These are phyloP conservation scores for Pipra filicauda DNA, from an alignment of 2,113 vertebrate genomes.

Conservation along the genomic window DNA sequence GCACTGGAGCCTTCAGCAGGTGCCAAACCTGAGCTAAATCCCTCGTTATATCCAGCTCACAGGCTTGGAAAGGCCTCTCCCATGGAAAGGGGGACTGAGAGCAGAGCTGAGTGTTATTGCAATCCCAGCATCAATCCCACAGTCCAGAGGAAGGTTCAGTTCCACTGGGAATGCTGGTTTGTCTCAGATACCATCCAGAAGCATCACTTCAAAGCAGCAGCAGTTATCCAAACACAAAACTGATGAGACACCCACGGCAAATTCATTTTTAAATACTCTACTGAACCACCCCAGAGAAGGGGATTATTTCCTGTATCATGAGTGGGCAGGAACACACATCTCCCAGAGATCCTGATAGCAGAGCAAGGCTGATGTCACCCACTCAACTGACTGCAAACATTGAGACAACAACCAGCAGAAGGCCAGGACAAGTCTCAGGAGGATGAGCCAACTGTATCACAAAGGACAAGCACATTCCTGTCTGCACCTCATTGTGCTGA, in stretches of 20 bases:
- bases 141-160: not conserved
- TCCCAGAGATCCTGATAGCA: not conserved
- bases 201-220: not conserved
- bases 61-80: not conserved
- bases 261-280: not conserved
- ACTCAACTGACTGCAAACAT: not conserved
- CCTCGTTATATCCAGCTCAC: too few species aligned
- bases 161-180: fast-evolving
- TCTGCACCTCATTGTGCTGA: not conserved
- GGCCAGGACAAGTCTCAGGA: not conserved
- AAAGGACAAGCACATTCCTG: not conserved
- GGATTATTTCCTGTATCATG: fast-evolving
- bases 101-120: not conserved
- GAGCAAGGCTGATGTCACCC: not conserved
- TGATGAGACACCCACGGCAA: not conserved
- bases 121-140: not conserved
- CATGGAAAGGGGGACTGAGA: not conserved
- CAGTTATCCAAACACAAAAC: not conserved
- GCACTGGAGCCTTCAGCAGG: not conserved
- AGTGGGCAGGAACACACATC: not conserved
- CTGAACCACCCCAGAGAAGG: not conserved
- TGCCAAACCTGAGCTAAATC: not conserved
- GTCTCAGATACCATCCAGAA: not conserved
- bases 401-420: not conserved
- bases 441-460: not conserved